Conservation (phyloP, 64 coral and sea anemone genomes). For the Montipora efflorescens region DNA sequence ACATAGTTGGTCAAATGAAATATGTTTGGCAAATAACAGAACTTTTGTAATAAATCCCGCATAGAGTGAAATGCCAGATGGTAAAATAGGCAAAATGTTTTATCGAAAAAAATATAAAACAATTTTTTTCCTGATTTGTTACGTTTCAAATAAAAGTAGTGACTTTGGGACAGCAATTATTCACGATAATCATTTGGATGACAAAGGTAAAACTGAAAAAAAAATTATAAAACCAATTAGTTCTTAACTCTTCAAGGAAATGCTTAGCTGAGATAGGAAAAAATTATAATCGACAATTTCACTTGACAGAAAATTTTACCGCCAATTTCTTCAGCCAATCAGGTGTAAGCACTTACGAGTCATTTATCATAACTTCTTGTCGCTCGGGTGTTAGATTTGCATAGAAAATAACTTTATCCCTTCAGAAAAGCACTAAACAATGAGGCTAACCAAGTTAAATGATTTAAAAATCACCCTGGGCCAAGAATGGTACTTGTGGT, state of each 20-base stretch:
- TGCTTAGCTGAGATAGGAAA: background rate
- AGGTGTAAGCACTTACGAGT: slow-evolving; percentile 1
- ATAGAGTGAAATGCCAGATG: too few relatives aligned
- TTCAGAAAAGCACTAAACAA: background rate
- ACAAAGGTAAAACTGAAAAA: too few relatives aligned
- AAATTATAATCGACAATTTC: background rate
- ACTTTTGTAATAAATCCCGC: too few relatives aligned
- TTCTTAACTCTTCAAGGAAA: background rate
- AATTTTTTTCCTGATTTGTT: too few relatives aligned
- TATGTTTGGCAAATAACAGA: too few relatives aligned
- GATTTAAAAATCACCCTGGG: background rate
- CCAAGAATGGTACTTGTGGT: slow-evolving; percentile 23
- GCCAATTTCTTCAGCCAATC: slow-evolving; percentile 42
- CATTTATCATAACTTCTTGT: background rate
- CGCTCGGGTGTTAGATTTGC: slow-evolving; percentile 13
- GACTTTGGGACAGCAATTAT: too few relatives aligned
- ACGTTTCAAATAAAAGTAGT: too few relatives aligned
- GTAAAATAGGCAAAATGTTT: too few relatives aligned
- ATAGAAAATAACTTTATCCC: background rate
- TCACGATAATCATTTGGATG: too few relatives aligned
- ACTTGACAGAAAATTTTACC: slow-evolving; percentile 37
- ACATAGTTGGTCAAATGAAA: too few relatives aligned
- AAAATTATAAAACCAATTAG: background rate
- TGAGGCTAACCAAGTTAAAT: background rate
- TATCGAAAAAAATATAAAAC: too few relatives aligned